Conservation (phyloP, 2,113 vertebrate genomes). For the Clarias gariepinus region DNA sequence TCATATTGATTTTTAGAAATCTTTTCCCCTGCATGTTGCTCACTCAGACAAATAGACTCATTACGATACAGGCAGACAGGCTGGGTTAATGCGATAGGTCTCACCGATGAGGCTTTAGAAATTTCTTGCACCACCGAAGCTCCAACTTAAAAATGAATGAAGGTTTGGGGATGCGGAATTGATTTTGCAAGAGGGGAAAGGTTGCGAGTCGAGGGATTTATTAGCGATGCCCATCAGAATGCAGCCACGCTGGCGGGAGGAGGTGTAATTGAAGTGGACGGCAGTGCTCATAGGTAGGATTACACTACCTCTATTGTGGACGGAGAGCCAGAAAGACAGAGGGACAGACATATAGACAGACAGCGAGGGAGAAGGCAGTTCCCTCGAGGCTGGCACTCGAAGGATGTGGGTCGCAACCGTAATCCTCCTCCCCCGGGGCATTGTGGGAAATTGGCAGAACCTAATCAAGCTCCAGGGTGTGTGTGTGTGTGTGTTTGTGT, state of each 20-base stretch:
- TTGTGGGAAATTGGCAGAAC: constrained; percentile 73
- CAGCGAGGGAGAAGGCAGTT: constrained; percentile 53
- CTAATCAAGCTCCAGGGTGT: constrained; percentile 70
- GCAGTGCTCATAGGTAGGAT: constrained; percentile 68
- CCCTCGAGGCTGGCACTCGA: constrained; percentile 54
- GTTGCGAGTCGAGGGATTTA: constrained; percentile 54
- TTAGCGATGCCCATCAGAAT: constrained; percentile 52
- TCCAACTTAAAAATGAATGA: constrained; percentile 56
- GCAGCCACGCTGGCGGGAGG: constrained; percentile 43
- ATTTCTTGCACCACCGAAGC: constrained; percentile 49
- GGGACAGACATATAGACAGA: constrained; percentile 21
- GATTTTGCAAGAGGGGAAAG: constrained; percentile 58
- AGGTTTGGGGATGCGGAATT: constrained; percentile 55
- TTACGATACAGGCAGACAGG: constrained; percentile 31
- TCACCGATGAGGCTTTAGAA: constrained; percentile 36
- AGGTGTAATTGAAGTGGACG: constrained; percentile 68
- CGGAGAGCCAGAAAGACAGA: constrained; percentile 38
- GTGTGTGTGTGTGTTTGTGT: constrained; percentile 48
- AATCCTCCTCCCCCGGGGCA: constrained; percentile 71
- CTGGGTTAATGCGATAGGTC: constrained; percentile 23
- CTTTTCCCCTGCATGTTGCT: constrained; percentile 17
- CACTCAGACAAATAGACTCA: constrained; percentile 50
- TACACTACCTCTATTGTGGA: constrained; percentile 71
- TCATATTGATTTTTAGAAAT: constrained; percentile 45
- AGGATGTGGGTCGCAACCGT: constrained; percentile 74